Evolutionary conservation across 2,797 vertebrate species (phyloP).

Genomic region (Eulemur coronatus): DNA sequence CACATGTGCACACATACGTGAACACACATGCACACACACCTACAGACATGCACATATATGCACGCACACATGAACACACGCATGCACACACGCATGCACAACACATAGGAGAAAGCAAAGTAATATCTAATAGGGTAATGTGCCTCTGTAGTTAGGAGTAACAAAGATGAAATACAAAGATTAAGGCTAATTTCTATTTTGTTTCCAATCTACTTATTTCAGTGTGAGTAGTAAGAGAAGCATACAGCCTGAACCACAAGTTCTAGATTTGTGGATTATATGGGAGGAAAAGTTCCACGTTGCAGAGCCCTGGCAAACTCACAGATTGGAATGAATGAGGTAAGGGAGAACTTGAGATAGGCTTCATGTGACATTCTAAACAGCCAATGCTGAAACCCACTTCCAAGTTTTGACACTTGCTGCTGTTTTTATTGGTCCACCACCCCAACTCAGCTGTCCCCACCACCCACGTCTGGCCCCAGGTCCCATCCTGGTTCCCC

Average conservation of each 20-base stretch:
- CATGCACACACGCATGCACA: no score
- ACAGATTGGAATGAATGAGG: not conserved
- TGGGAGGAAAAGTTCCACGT: not conserved
- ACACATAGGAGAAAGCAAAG: not conserved
- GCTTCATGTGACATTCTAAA: not conserved
- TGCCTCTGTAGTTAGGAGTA: not conserved
- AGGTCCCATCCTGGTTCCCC: not conserved
- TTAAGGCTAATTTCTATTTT: conserved; percentile 7
- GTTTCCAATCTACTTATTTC: not conserved
- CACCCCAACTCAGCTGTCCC: not conserved
- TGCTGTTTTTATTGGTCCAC: not conserved
- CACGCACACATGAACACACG: rapidly evolving
- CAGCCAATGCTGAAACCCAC: not conserved
- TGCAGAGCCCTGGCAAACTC: not conserved
- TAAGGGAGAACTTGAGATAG: not conserved
- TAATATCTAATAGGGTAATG: not conserved
- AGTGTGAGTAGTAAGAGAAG: not conserved
- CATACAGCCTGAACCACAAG: not conserved
- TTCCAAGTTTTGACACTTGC: not conserved
- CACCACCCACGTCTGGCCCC: not conserved
- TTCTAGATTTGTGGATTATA: not conserved
- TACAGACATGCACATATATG: rapidly evolving
- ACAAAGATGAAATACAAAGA: conserved; percentile 17
- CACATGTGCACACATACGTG: not conserved
- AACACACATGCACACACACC: not conserved